These are phyloP conservation scores for Tetramorium alpestre DNA, from an alignment of 1,140 invertebrate genomes.

Conservation along the genomic window DNA sequence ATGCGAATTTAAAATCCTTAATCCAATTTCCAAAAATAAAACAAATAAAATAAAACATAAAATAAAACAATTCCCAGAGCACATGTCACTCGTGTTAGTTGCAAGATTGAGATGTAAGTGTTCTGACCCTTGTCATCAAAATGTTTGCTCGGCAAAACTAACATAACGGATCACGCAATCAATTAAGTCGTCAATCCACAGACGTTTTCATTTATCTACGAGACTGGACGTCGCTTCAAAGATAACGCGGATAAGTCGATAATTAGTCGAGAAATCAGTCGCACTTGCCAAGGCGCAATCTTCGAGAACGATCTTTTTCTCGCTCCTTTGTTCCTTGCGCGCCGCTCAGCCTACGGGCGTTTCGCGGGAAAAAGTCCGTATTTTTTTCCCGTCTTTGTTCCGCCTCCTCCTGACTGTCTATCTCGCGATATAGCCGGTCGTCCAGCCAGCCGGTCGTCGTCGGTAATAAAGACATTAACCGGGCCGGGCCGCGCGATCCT, in stretches of 20 bases:
- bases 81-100: neutral
- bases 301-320: conserved; percentile 12
- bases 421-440: conserved; percentile 51
- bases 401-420: conserved; percentile 23
- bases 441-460: conserved; percentile 51
- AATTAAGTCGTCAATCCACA: conserved; percentile 38
- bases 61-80: neutral
- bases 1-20: neutral
- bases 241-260: conserved; percentile 17
- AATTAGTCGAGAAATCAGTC: conserved; percentile 36
- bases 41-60: no score
- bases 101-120: neutral
- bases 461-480: conserved; percentile 78
- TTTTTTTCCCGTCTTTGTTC: conserved; percentile 27
- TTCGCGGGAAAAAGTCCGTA: conserved; percentile 45
- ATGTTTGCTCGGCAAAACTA: conserved; percentile 6
- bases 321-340: conserved; percentile 5
- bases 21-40: neutral
- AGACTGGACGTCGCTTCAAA: neutral
- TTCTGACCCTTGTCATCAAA: neutral
- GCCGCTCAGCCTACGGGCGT: neutral
- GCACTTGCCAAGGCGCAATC: neutral
- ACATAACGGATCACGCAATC: conserved; percentile 39
- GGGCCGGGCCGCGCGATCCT: conserved; percentile 47
- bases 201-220: neutral